Evolutionary conservation across 2,888 invertebrate species (phyloP).

Genomic region (Troides oblongomaculatus): DNA sequence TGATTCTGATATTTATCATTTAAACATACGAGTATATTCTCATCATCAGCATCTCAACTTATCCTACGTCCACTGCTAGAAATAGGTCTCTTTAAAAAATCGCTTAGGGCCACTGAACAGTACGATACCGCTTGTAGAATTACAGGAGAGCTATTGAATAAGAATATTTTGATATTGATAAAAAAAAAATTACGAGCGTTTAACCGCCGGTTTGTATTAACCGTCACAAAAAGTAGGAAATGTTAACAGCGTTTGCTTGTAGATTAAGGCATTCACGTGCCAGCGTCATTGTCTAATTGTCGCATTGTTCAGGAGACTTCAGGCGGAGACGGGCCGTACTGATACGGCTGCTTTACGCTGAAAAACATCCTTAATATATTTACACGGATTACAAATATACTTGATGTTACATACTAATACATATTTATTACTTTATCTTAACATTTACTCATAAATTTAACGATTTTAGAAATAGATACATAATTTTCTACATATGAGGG

Average conservation of each 20-base stretch:
- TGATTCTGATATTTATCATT: no score
- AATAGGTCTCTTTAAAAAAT: no score
- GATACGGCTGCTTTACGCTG: slow-evolving; percentile 30
- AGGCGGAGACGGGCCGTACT: slow-evolving; percentile 36
- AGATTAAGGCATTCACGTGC: slow-evolving; percentile 63
- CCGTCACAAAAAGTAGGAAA: slow-evolving; percentile 40
- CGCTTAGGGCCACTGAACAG: no score
- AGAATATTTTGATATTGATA: no score
- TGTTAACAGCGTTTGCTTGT: slow-evolving; percentile 55
- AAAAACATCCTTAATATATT: slow-evolving; percentile 10
- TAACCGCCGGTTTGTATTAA: slow-evolving; percentile 39
- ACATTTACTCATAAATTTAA: no score
- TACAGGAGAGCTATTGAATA: no score
- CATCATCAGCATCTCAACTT: no score
- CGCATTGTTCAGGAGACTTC: slow-evolving; percentile 55
- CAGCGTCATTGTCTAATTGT: slow-evolving; percentile 67
- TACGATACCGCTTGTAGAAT: no score
- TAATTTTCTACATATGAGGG: no score
- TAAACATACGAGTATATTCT: no score
- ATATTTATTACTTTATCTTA: neutral
- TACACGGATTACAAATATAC: neutral
- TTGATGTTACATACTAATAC: neutral
- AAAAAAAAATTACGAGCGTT: slow-evolving; percentile 12
- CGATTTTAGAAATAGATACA: no score
- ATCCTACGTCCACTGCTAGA: no score